Percentiles rank a stretch among this genome's conserved stretches.
Evolutionary conservation across 92 coral and sea anemone species (phyloP).

Genomic region (Phenganax marumi): DNA sequence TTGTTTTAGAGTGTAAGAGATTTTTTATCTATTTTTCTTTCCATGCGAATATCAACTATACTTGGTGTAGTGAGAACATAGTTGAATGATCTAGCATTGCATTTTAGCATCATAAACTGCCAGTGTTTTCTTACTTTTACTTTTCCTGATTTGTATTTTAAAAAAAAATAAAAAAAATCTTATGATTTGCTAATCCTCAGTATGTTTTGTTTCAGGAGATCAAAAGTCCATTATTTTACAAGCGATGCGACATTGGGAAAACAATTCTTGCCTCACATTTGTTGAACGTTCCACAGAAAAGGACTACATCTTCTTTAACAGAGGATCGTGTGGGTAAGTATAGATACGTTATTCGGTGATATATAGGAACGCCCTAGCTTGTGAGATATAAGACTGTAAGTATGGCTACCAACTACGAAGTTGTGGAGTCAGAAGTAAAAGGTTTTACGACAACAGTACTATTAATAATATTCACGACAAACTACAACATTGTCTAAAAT

Average conservation of each 20-base stretch:
- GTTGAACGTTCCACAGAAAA: constrained; percentile 66
- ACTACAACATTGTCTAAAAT: too few species aligned
- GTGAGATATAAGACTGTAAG: too few species aligned
- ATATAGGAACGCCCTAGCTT: not conserved
- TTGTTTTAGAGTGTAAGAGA: too few species aligned
- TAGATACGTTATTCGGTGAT: too few species aligned
- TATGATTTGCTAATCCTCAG: not conserved
- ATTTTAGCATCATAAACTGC: not conserved
- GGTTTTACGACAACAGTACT: too few species aligned
- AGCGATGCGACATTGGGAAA: constrained; percentile 96
- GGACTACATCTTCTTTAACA: constrained; percentile 78
- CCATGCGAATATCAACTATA: too few species aligned
- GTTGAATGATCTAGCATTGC: too few species aligned
- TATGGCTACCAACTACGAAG: too few species aligned
- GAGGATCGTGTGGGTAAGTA: constrained; percentile 90
- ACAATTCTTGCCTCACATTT: constrained; percentile 77
- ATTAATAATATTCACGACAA: too few species aligned
- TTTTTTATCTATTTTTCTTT: too few species aligned
- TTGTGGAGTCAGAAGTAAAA: too few species aligned
- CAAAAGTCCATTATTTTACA: constrained; percentile 74
- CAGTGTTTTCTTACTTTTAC: not conserved
- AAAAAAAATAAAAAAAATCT: not conserved
- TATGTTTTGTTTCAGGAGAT: constrained; percentile 53
- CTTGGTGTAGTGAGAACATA: too few species aligned
- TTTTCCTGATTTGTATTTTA: not conserved